Percentiles rank a stretch among this genome's conserved stretches.
phyloP scores from a whole-genome alignment of 2,113 vertebrate genomes.

The Gorsachius goisagi region DNA sequence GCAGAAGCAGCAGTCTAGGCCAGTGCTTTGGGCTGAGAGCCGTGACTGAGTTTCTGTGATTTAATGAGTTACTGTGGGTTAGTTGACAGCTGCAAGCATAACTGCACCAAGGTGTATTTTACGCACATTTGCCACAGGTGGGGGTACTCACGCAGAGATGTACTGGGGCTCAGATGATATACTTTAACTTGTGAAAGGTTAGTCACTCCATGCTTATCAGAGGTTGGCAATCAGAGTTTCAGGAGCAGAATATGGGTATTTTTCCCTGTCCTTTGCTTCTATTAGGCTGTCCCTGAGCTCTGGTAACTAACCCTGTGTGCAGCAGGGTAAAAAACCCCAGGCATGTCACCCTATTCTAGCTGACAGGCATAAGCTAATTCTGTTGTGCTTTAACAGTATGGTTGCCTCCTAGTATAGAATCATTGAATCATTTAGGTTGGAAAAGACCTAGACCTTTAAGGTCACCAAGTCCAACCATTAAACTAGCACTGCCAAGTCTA shows the following conservation, averaged over 20 bases:
- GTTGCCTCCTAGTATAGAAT: neutral
- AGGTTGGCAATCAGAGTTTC: neutral
- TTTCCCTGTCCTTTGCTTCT: neutral
- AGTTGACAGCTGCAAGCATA: neutral
- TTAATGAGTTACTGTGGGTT: neutral
- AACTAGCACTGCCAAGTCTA: too few relatives aligned
- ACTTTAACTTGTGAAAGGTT: neutral
- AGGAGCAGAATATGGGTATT: neutral
- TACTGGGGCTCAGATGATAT: neutral
- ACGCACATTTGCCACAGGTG: neutral
- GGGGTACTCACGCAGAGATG: fast-evolving
- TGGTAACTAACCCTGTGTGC: neutral
- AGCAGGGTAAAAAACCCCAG: neutral
- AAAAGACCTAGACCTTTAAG: too few relatives aligned
- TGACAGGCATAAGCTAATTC: neutral
- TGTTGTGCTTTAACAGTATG: neutral
- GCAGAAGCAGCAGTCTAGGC: neutral
- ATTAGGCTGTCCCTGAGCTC: neutral
- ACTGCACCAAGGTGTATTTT: neutral
- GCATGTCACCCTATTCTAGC: neutral
- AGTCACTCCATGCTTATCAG: neutral
- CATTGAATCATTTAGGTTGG: too few relatives aligned
- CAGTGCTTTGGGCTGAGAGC: neutral
- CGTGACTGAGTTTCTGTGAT: neutral
- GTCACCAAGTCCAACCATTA: too few relatives aligned